phyloP scores from a whole-genome alignment of 1,140 invertebrate species.

The Notospermus geniculatus region DNA sequence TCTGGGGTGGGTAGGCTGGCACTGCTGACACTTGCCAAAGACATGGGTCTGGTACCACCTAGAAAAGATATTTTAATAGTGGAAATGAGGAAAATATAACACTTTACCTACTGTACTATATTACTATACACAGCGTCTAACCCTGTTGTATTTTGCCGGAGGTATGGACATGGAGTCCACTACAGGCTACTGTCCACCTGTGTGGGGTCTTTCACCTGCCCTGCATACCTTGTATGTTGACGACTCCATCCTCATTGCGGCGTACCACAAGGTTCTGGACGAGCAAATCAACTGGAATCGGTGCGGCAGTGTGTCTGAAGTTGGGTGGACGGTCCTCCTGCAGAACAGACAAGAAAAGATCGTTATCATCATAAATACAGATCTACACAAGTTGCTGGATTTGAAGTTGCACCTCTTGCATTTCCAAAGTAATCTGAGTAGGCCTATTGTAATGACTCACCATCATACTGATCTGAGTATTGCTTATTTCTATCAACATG shows the following conservation, averaged over 20 bases:
- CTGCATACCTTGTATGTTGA: slow-evolving; percentile 61
- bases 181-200: too few species aligned
- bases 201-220: too few species aligned
- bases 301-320: slow-evolving; percentile 79
- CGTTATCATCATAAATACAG: too few species aligned
- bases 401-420: background rate
- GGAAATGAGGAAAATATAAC: slow-evolving; percentile 9
- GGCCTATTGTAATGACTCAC: slow-evolving; percentile 63
- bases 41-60: too few species aligned
- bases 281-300: slow-evolving; percentile 74
- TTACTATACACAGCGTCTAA: background rate
- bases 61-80: background rate
- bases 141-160: background rate
- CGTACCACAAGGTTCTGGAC: slow-evolving; percentile 67
- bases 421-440: slow-evolving; percentile 64
- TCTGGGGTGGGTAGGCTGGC: too few species aligned
- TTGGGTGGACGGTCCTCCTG: slow-evolving; percentile 73
- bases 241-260: slow-evolving; percentile 68
- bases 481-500: slow-evolving; percentile 63
- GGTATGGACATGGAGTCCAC: background rate
- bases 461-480: slow-evolving; percentile 39
- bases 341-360: background rate
- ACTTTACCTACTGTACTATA: background rate
- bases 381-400: background rate
- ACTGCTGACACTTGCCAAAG: too few species aligned